Conservation (phyloP, 2,888 invertebrate species). For the Scaptomyza caliginosa region DNA sequence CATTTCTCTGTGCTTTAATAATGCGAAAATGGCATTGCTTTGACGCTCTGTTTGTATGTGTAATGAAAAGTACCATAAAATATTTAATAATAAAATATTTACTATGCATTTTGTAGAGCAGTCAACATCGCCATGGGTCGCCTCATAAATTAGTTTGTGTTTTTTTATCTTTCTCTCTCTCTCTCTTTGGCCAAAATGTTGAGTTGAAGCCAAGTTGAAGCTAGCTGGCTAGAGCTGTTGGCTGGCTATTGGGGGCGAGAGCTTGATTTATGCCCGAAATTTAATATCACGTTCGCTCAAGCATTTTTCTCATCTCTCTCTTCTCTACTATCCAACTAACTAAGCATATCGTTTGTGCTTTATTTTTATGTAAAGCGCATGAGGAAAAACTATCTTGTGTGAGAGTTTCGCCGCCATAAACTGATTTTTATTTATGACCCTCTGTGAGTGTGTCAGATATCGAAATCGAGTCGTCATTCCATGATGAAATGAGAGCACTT, state of each 20-base stretch:
- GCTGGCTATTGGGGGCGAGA: slow-evolving; percentile 55
- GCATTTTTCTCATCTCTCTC: slow-evolving; percentile 50
- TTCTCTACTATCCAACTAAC: background rate
- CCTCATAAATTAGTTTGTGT: slow-evolving; percentile 68
- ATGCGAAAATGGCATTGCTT: slow-evolving; percentile 49
- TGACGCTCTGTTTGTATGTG: slow-evolving; percentile 51
- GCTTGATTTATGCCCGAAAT: slow-evolving; percentile 76
- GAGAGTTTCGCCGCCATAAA: slow-evolving; percentile 74
- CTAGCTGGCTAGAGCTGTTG: slow-evolving; percentile 5
- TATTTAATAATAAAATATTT: slow-evolving; percentile 79
- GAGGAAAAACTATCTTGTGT: slow-evolving; percentile 58
- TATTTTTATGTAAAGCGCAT: slow-evolving; percentile 78
- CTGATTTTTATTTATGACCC: slow-evolving; percentile 77
- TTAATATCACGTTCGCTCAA: slow-evolving; percentile 75
- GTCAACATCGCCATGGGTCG: slow-evolving; percentile 54
- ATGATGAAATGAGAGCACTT: slow-evolving; percentile 72
- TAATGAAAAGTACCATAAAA: slow-evolving; percentile 75
- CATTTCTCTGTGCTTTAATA: slow-evolving; percentile 58
- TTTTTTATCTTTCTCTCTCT: slow-evolving; percentile 42
- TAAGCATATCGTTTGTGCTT: slow-evolving; percentile 40
- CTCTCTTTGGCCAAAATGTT: slow-evolving; percentile 60
- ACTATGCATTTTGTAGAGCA: slow-evolving; percentile 64
- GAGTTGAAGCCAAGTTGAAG: slow-evolving; percentile 46
- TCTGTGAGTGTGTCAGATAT: slow-evolving; percentile 41
- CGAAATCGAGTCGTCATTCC: slow-evolving; percentile 75